A percentile compares a stretch with the other conserved stretches of the same genome.
Evolutionary conservation across 2,113 vertebrate genomes (phyloP).

Genomic region (Furnarius figulus): DNA sequence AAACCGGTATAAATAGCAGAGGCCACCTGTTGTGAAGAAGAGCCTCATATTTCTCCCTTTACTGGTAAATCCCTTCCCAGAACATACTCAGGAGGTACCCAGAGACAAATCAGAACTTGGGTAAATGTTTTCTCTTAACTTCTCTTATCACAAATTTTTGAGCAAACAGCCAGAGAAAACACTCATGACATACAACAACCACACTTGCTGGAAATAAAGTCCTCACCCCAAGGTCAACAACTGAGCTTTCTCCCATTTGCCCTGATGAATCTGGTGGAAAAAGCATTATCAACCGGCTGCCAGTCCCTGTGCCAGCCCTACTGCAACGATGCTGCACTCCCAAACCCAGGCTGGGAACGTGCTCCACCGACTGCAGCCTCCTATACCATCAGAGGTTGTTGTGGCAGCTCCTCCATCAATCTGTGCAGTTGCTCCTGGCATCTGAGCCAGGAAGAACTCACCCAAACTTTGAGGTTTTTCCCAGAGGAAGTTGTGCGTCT

Average conservation of each 20-base stretch:
- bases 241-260: not conserved
- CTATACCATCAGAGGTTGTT: not conserved
- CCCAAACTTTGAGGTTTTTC: not conserved
- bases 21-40: not conserved
- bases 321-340: accelerated
- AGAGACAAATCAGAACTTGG: not conserved
- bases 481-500: not conserved
- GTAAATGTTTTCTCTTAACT: not conserved
- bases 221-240: not conserved
- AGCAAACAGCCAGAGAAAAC: not conserved
- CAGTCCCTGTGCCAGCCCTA: not conserved
- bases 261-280: not conserved
- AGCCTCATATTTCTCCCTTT: not conserved
- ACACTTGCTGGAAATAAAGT: not conserved
- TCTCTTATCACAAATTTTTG: not conserved
- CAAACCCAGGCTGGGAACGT: accelerated
- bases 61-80: not conserved
- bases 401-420: not conserved
- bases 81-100: not conserved
- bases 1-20: not conserved
- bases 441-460: not conserved
- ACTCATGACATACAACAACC: accelerated
- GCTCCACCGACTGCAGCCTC: not conserved
- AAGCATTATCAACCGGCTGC: not conserved
- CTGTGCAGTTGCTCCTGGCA: not conserved